Evolutionary conservation across 2,888 invertebrate genomes (phyloP), one percentile per base, ranked within the genome.

Genomic region (Dolomedes plantarius): DNA sequence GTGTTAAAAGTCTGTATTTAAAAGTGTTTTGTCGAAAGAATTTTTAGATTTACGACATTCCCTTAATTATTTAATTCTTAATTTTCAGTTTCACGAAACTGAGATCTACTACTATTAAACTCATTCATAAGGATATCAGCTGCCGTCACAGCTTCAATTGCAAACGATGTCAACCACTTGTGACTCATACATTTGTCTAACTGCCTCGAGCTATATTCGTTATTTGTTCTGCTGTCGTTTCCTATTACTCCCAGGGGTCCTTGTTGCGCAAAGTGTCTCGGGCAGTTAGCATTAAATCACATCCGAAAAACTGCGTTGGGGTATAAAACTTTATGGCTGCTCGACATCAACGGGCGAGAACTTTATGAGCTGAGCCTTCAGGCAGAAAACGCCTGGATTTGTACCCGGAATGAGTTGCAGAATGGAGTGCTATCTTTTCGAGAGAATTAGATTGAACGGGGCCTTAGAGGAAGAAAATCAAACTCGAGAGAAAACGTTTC

Each of bases 281-380:
- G 39, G 36, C 41, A 75, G 72, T 77, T 77, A 67, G 65, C 72
- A 19, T 73, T 85, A 85, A 85, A 85, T 85, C 83, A 85, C 71
- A 73, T 67, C 32, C 56, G 32, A 56, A 23, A 56, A 2, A 56
- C 3, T 23, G 5, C 56, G 23, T 19, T 11, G 19, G 68, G 32
- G 39, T 31, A 36, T 32, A 36, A 68, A 19, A 56, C 32, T 80
- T 62, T 69, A 69, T 69, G 39, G 39, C 64, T 64, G 64, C n/a
- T 28, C 56, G 31, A 16, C 65, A 64, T 31, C 71, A 69, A 13
- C 41, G 27, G 32, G 50, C 50, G 36, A 41, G 62, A 56, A 69
- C 75, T 82, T 82, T 75, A 75, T 27, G 62, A 65, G 13, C 62
- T 31, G 23, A 62, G 74, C 46, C 65, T 65, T 13, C 46, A 27